Evolutionary conservation across 2,113 vertebrate species (phyloP).

Genomic region (Passer domesticus): DNA sequence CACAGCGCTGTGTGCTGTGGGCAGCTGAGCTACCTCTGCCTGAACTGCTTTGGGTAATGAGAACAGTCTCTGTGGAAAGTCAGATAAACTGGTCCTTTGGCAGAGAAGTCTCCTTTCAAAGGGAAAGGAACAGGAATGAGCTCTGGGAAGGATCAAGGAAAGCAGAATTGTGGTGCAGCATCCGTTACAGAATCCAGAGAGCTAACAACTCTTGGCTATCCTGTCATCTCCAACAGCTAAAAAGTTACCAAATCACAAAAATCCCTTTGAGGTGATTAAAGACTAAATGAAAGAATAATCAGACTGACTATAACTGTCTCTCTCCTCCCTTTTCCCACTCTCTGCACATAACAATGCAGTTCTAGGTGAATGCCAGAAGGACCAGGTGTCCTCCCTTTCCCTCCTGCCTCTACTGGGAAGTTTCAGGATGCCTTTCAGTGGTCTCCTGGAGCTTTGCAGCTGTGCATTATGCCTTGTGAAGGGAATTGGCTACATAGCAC

Average conservation of each 20-base stretch:
- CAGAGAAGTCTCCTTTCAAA: background rate
- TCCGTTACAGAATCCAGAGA: background rate
- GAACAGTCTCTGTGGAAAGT: background rate
- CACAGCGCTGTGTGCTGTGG: background rate
- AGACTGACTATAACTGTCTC: background rate
- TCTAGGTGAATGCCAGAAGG: background rate
- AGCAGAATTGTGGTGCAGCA: background rate
- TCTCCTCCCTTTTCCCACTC: background rate
- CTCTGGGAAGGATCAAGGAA: background rate
- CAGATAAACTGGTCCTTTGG: background rate
- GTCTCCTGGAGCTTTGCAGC: slow-evolving; percentile 42
- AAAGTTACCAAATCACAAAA: background rate
- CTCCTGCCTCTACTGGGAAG: background rate
- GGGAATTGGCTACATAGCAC: background rate
- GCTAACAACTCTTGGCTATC: background rate
- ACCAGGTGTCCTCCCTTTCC: slow-evolving; percentile 35
- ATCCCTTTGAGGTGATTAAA: background rate
- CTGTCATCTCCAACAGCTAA: background rate
- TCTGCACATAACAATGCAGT: background rate
- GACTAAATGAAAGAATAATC: background rate
- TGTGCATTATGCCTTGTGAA: background rate
- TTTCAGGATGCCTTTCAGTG: slow-evolving; percentile 16
- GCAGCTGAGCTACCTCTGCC: background rate
- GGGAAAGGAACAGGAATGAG: background rate
- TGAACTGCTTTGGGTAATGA: background rate